Evolutionary conservation across 2,888 invertebrate genomes (phyloP).

Genomic region (Drosophila melanosoma): DNA sequence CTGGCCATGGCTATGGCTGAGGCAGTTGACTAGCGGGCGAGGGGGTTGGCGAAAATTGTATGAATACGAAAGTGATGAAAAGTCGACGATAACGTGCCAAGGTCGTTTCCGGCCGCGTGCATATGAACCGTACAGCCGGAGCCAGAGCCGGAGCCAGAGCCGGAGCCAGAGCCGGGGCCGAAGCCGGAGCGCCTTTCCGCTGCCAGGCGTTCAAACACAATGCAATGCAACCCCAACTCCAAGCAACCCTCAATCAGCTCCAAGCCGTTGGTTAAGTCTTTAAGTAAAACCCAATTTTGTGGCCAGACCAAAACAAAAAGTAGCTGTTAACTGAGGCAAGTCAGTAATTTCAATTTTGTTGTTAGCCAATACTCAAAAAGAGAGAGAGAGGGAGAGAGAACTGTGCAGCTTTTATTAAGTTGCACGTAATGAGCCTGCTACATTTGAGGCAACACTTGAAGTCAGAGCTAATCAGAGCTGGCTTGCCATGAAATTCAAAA

Average conservation of each 20-base stretch:
- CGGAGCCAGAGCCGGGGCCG: no score
- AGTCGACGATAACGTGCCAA: constrained; percentile 81
- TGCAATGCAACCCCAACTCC: constrained; percentile 56
- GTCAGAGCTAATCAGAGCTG: constrained; percentile 69
- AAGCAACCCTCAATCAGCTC: neutral
- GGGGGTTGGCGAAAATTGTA: constrained; percentile 64
- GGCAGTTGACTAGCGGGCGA: neutral
- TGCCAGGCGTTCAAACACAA: constrained; percentile 58
- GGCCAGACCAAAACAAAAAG: constrained; percentile 48
- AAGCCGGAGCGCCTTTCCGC: constrained; percentile 42
- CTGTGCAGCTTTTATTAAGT: constrained; percentile 5
- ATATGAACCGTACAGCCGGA: constrained; percentile 67
- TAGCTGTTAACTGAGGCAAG: constrained; percentile 61
- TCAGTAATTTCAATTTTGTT: constrained; percentile 70
- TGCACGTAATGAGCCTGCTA: constrained; percentile 45
- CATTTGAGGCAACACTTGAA: constrained; percentile 46
- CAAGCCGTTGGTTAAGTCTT: constrained; percentile 45
- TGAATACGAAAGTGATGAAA: constrained; percentile 81
- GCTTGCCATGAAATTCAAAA: constrained; percentile 68
- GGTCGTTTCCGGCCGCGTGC: constrained; percentile 82
- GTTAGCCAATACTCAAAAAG: constrained; percentile 26
- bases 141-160: neutral
- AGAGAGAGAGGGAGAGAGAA: neutral
- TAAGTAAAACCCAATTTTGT: constrained; percentile 63
- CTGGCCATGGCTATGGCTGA: constrained; percentile 17